Evolutionary conservation across 2,888 invertebrate genomes (phyloP), one percentile per base, ranked within the genome.

Genomic region (Caenorhabditis wallacei): DNA sequence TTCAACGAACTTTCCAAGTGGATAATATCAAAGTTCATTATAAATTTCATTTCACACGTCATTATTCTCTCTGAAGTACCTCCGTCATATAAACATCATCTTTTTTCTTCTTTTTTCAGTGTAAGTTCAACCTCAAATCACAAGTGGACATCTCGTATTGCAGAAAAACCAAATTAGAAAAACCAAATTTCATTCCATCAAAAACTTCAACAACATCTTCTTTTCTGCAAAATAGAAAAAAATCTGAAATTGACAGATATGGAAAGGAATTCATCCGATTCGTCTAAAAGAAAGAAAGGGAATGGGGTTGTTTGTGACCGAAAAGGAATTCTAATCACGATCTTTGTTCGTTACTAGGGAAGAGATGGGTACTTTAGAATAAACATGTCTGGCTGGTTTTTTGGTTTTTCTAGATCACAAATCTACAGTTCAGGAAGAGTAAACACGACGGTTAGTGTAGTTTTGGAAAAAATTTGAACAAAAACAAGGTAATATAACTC

Each of bases 331-430:
- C 35, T 48, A 64, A 64, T 61, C 46, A 57, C 35, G 57, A 57
- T 61, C 64, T 64, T 64, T 64, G 64, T 64, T 20, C 64, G 64
- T 64, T 64, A 48, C 64, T 51, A 64, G 22, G 64, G 48, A 30
- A 48, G 26, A 10, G 16, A n/a, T 18, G 51, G 35, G 48, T 48
- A 35, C 64, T 18, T n/a, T 48, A 48, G 2, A 2, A 48, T 64
- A 20, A 64, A 64, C 11, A 48, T 35, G 64, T 64, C 64, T 64
- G 48, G 18, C 18, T 18, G 48, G 54, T 40, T 24, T 48, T 37
- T 30, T 30, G 30, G 40, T 26, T 43, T 64, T 64, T 64, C 18
- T 46, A 64, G 48, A 64, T 40, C 64, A 64, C 13, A 64, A 64
- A 64, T 20, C 63, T 64, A 46, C 18, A 26, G 63, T 59, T 61